These are phyloP conservation scores for Tachina lurida DNA, from an alignment of 2,888 invertebrate species.

Conservation along the genomic window DNA sequence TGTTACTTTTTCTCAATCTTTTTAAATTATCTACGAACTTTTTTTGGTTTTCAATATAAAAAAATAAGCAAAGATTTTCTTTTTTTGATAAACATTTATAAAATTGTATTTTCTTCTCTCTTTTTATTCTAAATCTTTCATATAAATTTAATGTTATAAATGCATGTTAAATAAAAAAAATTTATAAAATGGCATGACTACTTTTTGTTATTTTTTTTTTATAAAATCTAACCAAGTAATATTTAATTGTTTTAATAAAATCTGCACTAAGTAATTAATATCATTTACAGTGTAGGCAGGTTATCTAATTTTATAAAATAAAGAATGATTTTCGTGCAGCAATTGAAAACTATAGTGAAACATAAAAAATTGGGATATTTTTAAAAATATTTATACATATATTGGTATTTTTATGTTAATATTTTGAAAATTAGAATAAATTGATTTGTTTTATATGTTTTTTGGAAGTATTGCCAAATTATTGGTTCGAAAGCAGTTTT, in stretches of 20 bases:
- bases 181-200: slow-evolving; percentile 7
- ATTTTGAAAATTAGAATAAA: too few species aligned
- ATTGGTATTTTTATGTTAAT: too few species aligned
- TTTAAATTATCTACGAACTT: slow-evolving; percentile 15
- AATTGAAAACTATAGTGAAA: too few species aligned
- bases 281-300: too few species aligned
- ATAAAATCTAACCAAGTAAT: neutral
- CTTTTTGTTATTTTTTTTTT: neutral
- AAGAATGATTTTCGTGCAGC: too few species aligned
- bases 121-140: neutral
- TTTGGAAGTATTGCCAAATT: too few species aligned
- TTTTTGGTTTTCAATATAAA: neutral
- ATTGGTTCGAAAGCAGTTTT: too few species aligned
- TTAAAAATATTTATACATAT: too few species aligned
- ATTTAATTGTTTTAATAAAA: neutral
- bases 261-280: too few species aligned
- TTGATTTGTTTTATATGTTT: too few species aligned
- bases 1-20: slow-evolving; percentile 54
- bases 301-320: too few species aligned
- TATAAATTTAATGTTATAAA: neutral
- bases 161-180: neutral
- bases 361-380: too few species aligned
- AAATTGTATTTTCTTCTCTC: neutral
- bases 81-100: neutral
- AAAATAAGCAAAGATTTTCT: neutral